A percentile compares a stretch with the other conserved stretches of the same genome.
Evolutionary conservation across 2,113 vertebrate genomes (phyloP).

Genomic region (Cromileptes altivelis): DNA sequence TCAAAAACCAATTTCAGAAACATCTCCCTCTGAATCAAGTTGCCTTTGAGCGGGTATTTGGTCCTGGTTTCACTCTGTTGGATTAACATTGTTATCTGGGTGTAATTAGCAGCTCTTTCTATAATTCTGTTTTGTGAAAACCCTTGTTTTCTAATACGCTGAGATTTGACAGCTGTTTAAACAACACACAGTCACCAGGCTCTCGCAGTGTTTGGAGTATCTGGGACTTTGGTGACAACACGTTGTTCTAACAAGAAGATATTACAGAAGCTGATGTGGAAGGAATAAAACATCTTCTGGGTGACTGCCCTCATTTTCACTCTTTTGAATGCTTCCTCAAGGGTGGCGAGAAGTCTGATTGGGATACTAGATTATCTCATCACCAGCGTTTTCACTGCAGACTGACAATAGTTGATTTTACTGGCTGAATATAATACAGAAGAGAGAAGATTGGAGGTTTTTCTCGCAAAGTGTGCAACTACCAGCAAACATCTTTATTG

Average conservation of each 20-base stretch:
- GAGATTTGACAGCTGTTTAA: constrained; percentile 54
- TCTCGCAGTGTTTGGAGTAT: constrained; percentile 32
- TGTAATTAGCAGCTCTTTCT: constrained; percentile 31
- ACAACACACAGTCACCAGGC: constrained; percentile 22
- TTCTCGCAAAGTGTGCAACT: background rate
- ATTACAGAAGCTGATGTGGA: constrained; percentile 50
- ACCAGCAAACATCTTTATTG: background rate
- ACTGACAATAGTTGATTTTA: constrained; percentile 17
- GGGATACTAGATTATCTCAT: constrained; percentile 15
- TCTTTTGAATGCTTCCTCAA: constrained; percentile 28
- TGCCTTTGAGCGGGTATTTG: background rate
- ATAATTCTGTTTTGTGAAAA: constrained; percentile 5
- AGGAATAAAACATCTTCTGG: constrained; percentile 55
- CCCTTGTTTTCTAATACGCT: constrained; percentile 23
- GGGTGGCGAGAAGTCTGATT: constrained; percentile 28
- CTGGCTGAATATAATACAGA: constrained; percentile 17
- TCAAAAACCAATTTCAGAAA: background rate
- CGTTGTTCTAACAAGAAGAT: constrained; percentile 41
- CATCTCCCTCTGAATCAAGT: background rate
- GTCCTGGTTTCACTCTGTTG: constrained; percentile 1
- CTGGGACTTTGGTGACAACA: constrained; percentile 46
- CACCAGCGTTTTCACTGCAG: constrained; percentile 28
- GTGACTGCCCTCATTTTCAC: constrained; percentile 52
- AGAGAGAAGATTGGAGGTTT: background rate
- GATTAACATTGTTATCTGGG: constrained; percentile 3